Evolutionary conservation across 2,888 invertebrate species (phyloP).

Genomic region (Nasonovia ribisnigri): DNA sequence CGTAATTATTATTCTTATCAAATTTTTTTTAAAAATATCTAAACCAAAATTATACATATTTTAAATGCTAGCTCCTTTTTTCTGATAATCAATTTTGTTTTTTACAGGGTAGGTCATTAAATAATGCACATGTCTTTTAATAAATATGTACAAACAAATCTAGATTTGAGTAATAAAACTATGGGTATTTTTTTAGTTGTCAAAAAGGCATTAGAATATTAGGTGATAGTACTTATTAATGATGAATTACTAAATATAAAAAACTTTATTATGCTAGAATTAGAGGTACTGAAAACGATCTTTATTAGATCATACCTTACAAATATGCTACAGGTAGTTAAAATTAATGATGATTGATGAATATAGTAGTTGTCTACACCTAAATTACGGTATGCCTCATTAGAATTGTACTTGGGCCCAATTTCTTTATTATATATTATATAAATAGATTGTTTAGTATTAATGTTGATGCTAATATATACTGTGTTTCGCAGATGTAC

Average conservation of each 20-base stretch:
- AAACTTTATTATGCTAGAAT: neutral
- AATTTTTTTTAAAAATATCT: neutral
- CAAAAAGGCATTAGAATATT: neutral
- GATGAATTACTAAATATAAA: neutral
- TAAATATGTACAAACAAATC: neutral
- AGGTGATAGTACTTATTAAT: neutral
- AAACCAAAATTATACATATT: neutral
- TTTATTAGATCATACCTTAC: neutral
- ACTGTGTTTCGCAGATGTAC: neutral
- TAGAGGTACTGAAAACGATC: neutral
- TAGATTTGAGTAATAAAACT: neutral
- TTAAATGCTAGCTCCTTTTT: neutral
- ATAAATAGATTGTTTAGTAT: no score
- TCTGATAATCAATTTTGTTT: no score
- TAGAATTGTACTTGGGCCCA: no score
- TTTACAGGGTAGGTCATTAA: neutral
- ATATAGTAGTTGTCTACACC: neutral
- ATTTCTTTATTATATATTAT: no score
- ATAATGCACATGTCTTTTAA: neutral
- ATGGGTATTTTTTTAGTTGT: neutral
- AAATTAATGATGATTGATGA: neutral
- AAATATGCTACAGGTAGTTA: neutral
- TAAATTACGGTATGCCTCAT: neutral
- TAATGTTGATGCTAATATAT: no score
- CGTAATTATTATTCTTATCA: neutral